Conservation (phyloP, 2,113 vertebrate species). For the Hydropotes inermis region DNA sequence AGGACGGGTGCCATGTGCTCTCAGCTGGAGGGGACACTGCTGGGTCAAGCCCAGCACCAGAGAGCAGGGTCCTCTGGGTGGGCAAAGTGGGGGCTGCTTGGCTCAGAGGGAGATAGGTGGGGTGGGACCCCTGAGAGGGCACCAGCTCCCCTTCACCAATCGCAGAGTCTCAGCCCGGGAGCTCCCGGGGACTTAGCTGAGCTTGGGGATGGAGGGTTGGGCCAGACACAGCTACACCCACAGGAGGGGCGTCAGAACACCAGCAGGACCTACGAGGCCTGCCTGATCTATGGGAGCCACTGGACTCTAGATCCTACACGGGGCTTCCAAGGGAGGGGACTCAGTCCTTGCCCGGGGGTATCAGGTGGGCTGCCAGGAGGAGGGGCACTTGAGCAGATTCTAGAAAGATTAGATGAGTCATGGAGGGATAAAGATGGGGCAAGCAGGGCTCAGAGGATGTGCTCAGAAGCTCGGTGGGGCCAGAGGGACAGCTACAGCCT, state of each 20-base stretch:
- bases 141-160: background rate
- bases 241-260: background rate
- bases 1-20: background rate
- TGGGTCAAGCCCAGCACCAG: background rate
- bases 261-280: background rate
- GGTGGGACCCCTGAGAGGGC: background rate
- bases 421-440: background rate
- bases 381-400: background rate
- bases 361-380: background rate
- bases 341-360: background rate
- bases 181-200: rapidly evolving
- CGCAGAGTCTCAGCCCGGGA: background rate
- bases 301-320: too few species aligned
- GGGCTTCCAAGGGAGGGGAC: background rate
- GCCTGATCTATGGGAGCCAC: too few species aligned
- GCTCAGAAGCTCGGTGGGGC: background rate
- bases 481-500: too few species aligned
- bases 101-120: background rate
- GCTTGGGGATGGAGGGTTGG: background rate
- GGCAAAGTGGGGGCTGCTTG: background rate
- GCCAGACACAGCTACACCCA: background rate
- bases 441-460: background rate
- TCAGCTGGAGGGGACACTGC: background rate
- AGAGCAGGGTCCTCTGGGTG: background rate
- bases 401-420: background rate